Conservation (phyloP, 2,113 vertebrate genomes). For the Phaethornis superciliosus region DNA sequence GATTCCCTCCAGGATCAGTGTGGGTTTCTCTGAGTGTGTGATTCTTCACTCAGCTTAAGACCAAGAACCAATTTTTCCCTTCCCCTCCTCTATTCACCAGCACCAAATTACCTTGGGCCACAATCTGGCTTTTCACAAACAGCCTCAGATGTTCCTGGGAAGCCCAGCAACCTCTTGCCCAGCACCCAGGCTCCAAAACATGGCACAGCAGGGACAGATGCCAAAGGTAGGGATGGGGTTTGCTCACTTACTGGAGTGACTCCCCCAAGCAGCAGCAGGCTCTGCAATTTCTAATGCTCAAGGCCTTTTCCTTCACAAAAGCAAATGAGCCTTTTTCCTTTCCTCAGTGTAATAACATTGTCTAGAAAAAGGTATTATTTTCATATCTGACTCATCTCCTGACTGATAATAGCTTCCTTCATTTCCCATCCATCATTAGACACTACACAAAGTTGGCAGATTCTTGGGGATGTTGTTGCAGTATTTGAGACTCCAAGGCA, state of each 20-base stretch:
- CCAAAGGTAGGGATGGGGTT: background rate
- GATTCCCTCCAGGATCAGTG: background rate
- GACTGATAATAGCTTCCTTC: conserved; percentile 34
- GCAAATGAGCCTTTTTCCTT: conserved; percentile 14
- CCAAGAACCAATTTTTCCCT: background rate
- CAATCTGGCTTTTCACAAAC: background rate
- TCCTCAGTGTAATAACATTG: conserved; percentile 11
- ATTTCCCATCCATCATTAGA: background rate
- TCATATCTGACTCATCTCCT: conserved; percentile 62
- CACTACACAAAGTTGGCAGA: background rate
- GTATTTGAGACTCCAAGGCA: background rate
- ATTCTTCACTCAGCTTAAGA: background rate
- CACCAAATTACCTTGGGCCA: background rate
- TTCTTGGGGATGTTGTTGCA: background rate
- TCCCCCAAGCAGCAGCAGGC: background rate
- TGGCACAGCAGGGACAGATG: background rate
- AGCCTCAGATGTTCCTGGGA: background rate
- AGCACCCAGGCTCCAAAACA: background rate
- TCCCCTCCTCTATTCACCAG: background rate
- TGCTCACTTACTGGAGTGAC: background rate
- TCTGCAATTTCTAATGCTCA: background rate
- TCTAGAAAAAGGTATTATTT: conserved; percentile 38
- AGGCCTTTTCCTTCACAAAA: background rate
- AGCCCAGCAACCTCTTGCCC: background rate
- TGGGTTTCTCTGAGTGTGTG: background rate